Evolutionary conservation across 92 coral and sea anemone species (phyloP), one percentile per base, ranked within the genome.

Genomic region (Porites cylindrica): DNA sequence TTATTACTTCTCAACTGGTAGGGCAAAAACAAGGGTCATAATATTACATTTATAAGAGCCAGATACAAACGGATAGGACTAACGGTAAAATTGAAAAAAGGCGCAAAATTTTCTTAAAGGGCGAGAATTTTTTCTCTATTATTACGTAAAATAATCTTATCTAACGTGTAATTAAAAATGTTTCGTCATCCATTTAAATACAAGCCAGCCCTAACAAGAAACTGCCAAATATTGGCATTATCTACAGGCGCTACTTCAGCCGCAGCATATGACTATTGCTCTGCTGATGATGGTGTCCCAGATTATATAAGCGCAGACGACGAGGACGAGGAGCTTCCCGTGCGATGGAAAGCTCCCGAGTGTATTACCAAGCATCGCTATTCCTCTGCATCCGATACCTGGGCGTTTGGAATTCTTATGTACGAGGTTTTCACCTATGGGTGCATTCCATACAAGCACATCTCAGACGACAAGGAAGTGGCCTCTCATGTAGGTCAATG

Each of bases 301-400:
- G 54, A 26, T 23, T 79, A 62, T 13, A 16, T 79, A 47, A 63
- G 32, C 83, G 1, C n/a, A 17, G 38, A 18, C 16, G 10, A 18
- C 16, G 8, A 29, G 13, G 66, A 76, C 11, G 56, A 87, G 24
- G 9, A 80, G 6, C 73, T 79, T 0, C 90, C 90, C 4, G 56
- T 71, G 56, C 86, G 90, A 47, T 87, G 90, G 90, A 58, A 62
- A 17, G 86, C 90, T n/a, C 90, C 90, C 17, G 90, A 87, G 73
- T 18, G 71, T 16, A 23, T 79, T 6, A n/a, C 21, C 10, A 65
- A 77, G 29, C 11, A 32, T 38, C 52, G 68, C 9, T 77, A 26
- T 29, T 77, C 81, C 51, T 7, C 69, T 1, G 81, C 81, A 13
- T 77, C 81, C 8, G 68, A 77, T 60, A 68, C 52, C 65, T 76